Base-by-base conservation (phyloP, 53 echinoderm and acorn worm genomes). In the Arbacia lixula region DNA sequence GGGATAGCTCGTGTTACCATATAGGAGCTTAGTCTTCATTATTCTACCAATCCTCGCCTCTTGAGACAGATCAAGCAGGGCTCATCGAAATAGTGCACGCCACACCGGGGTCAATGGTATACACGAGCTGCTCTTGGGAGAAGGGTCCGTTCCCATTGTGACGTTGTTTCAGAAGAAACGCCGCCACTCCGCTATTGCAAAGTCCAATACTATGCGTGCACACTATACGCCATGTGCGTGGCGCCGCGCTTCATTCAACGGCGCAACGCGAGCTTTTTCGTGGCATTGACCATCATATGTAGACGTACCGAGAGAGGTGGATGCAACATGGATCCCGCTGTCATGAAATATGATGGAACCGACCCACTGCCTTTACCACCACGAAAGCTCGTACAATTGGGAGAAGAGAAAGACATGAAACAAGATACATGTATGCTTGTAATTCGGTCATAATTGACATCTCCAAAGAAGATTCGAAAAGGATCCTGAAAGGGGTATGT, bases 381-480 rank as follows among this genome's bases (percentile, higher is more conserved):
- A n/a, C n/a, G n/a, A n/a, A n/a, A n/a, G n/a, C n/a, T n/a, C n/a
- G n/a, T n/a, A n/a, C n/a, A n/a, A n/a, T n/a, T n/a, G n/a, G n/a
- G 28, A 69, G 11, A 27, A 43, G 27, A 12, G 43, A 43, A 27
- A 69, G 69, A 21, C 27, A 69, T 41, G 74, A 74, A 74, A 74
- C 74, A 31, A 53, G 74, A 74, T 53, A 74, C 74, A 33, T 53
- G 74, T 30, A 51, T 46, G 74, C 46, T 34, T 74, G 49, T 74
- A 74, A 74, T 74, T 74, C 74, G 19, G 20, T 33, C 12, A 32
- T 74, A 74, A 74, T 74, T 74, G 74, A 74, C 74, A 74, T 51
- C 74, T 74, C 74, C 6, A 52, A 74, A 53, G 74, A 33, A 50
- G 74, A 74, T 74, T 74, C 53, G 43, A 42, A 74, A 74, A 74